Base-by-base conservation (phyloP, 2,888 invertebrate species). In the Hydraecia micacea region DNA sequence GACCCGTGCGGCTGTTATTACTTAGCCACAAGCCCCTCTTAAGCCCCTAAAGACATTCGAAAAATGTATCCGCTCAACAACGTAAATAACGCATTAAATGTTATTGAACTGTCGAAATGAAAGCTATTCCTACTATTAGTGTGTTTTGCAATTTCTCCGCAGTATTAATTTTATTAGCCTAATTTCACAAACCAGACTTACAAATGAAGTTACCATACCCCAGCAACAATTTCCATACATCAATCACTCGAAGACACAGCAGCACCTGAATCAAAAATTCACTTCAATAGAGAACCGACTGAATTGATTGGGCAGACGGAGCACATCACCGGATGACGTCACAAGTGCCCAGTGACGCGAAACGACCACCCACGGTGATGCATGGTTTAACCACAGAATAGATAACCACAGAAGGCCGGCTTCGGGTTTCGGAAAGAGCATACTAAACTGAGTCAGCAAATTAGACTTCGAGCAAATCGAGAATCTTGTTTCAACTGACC, bases 251-350 rank as follows among this genome's bases (percentile, higher is more conserved):
- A 85, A 83, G 83, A 80, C 58, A 63, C 62, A 68, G 13, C 36
- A 79, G 18, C 36, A 46, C 21, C 58, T 67, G 70, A 73, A 83
- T 77, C 28, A 81, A 85, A 85, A 81, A 77, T 68, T 63, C 58
- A 70, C 52, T 71, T 58, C 63, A 73, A 55, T 52, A 49, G 65
- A 69, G 52, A 46, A 39, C 70, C 25, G 75, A 76, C 65, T 65
- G 68, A 75, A 85, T 67, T 85, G 66, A 85, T 81, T 81, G 76
- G 72, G 18, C 81, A 81, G 70, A 77, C 62, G 46, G 39, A 60
- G 75, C 46, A 65, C 69, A 73, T 81, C 82, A 73, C 42, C 32
- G 73, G 73, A 55, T 84, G 86, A 81, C 67, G 82, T 84, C 83
- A 84, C 77, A 82, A 42, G 66, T 73, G 67, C 60, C 63, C 77